phyloP scores from a whole-genome alignment of 2,113 vertebrate species.

The Meleagris gallopavo region DNA sequence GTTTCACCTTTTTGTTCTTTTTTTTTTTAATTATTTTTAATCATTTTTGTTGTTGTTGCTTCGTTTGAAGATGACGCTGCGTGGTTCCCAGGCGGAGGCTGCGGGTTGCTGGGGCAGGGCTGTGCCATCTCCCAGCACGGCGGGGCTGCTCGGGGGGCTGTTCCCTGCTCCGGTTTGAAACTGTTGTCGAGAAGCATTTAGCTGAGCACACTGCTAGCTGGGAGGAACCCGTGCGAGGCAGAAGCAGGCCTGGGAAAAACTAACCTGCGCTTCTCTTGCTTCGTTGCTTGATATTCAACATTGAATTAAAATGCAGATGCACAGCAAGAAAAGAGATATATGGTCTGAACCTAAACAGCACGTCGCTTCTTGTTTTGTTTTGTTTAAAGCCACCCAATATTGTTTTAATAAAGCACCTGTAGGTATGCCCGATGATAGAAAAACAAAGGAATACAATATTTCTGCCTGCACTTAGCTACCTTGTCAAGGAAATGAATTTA shows the following conservation, averaged over 20 bases:
- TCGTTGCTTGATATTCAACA: conserved; percentile 70
- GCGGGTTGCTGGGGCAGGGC: neutral
- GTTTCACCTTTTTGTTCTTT: neutral
- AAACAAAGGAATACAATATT: conserved; percentile 24
- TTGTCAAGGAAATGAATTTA: conserved; percentile 66
- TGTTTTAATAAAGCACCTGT: conserved; percentile 73
- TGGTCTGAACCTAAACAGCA: conserved; percentile 58
- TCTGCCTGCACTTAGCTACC: conserved; percentile 46
- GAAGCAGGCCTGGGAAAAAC: neutral
- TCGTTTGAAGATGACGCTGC: conserved; percentile 55
- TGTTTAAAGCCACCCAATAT: conserved; percentile 46
- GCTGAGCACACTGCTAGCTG: neutral
- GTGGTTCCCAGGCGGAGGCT: conserved; percentile 73
- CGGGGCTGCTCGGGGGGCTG: too few species aligned
- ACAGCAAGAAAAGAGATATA: conserved; percentile 75
- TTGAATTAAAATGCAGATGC: conserved; percentile 64
- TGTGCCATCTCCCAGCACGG: too few species aligned
- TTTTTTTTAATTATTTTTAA: neutral
- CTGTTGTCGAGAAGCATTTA: neutral
- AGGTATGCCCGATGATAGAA: conserved; percentile 70
- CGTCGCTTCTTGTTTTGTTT: conserved; percentile 3
- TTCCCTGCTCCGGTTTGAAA: too few species aligned
- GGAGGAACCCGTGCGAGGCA: too few species aligned
- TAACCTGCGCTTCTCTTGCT: conserved; percentile 69
- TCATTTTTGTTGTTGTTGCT: neutral